Evolutionary conservation across 2,888 invertebrate species (phyloP).

Genomic region (Chaetogeoica ovagalla): DNA sequence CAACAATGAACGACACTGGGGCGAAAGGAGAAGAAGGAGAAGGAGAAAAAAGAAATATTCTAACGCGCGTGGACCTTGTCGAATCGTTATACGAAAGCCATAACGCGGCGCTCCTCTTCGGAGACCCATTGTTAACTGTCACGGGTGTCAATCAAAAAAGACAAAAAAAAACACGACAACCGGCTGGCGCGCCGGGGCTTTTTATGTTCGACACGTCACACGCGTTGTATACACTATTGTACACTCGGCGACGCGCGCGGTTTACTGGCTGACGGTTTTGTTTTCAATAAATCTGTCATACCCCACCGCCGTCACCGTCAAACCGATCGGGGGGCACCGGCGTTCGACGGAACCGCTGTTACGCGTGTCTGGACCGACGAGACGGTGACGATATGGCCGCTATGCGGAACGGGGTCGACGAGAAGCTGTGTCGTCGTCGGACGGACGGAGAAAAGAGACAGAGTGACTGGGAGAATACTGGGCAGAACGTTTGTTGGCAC

Average conservation of each 20-base stretch:
- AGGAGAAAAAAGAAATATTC: background rate
- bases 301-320: no score
- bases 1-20: constrained; percentile 42
- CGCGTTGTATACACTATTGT: constrained; percentile 1
- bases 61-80: constrained; percentile 34
- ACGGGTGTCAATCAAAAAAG: constrained; percentile 46
- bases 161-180: background rate
- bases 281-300: constrained; percentile 51
- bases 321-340: no score
- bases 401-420: no score
- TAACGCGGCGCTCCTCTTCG: constrained; percentile 4
- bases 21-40: background rate
- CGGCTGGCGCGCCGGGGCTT: background rate
- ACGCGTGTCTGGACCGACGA: no score
- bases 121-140: constrained; percentile 50
- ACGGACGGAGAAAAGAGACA: background rate
- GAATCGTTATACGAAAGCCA: constrained; percentile 40
- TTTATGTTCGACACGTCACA: constrained; percentile 48
- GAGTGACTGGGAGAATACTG: background rate
- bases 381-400: no score
- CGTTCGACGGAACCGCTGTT: no score
- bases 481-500: constrained; percentile 5
- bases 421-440: background rate
- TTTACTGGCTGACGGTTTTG: constrained; percentile 44
- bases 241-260: constrained; percentile 29